Evolutionary conservation across 2,797 vertebrate genomes (phyloP), one percentile per base, ranked within the genome.

Genomic region (Perodicticus potto): DNA sequence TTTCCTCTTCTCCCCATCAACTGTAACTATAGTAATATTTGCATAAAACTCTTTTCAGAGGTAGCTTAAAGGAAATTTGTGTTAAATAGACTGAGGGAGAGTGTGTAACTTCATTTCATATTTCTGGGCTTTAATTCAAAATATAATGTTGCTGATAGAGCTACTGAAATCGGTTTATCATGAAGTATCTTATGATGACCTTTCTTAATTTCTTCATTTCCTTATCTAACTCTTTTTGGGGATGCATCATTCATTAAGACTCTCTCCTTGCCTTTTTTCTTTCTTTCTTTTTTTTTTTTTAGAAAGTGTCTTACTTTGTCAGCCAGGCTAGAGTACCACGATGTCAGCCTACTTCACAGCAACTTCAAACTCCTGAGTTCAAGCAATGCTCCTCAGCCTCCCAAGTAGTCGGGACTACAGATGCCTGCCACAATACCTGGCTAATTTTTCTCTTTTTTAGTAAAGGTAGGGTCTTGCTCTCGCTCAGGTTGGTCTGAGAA

Each of bases 121-220:
- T 61, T 27, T 90, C 32, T 90, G 13, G 49, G 40, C 34, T 96
- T 12, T n/a, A 65, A 82, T 67, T 86, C 7, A 93, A 73, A 93
- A 69, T 43, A 67, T 0, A 81, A 9, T 78, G n/a, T 70, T 94
- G 32, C 32, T 92, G 37, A 65, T 37, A 34, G 10, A 16, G 37
- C 14, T 86, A 8, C 61, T 37, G 55, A 85, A 86, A 57, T 76
- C 53, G 32, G 16, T 23, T 65, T 73, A 40, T 5, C 81, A 32
- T 63, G 11, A 61, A 32, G 3, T 40, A 8, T 27, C 1, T 76
- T 72, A 34, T 13, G 7, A 73, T 22, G 19, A 20, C 1, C 2
- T 74, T 22, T 89, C 57, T 61, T 40, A 49, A 70, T 43, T 86
- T 3, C 16, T 77, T 25, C 37, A 29, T 25, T 25, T 84, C 53